These are phyloP conservation scores for Dunckerocampus dactyliophorus DNA, from an alignment of 2,113 vertebrate genomes.

Conservation along the genomic window DNA sequence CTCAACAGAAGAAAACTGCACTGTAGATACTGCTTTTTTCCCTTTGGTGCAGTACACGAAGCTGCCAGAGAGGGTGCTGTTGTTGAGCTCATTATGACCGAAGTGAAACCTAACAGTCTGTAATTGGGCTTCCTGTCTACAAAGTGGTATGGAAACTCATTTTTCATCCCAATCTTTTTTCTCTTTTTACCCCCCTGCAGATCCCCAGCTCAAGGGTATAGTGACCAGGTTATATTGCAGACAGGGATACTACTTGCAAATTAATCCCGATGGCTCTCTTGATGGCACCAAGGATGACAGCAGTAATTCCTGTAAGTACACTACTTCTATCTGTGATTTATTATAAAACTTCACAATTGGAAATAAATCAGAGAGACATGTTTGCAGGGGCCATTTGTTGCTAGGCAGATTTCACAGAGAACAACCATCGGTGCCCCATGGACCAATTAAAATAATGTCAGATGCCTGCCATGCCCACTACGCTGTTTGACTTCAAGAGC, in stretches of 20 bases:
- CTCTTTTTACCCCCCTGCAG: conserved; percentile 75
- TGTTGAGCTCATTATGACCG: conserved; percentile 59
- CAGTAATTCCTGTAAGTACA: conserved; percentile 92
- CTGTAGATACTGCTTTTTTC: conserved; percentile 16
- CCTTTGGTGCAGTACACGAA: conserved; percentile 16
- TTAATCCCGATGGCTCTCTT: conserved; percentile 99
- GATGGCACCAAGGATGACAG: conserved; percentile 99
- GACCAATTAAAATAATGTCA: neutral
- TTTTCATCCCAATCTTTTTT: neutral
- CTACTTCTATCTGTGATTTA: neutral
- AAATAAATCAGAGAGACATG: too few relatives aligned
- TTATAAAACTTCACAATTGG: too few relatives aligned
- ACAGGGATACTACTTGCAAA: conserved; percentile 99
- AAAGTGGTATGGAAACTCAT: conserved; percentile 13
- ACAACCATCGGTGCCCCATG: too few relatives aligned
- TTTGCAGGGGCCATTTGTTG: too few relatives aligned
- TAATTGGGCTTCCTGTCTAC: conserved; percentile 54
- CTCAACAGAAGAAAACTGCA: too few relatives aligned
- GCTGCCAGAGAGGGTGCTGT: conserved; percentile 65
- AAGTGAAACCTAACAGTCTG: conserved; percentile 50
- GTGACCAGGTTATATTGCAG: conserved; percentile 99
- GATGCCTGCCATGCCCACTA: neutral
- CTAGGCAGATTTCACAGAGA: too few relatives aligned
- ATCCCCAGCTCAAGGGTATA: conserved; percentile 99
- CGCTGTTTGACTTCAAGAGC: neutral